A percentile compares a stretch with the other conserved stretches of the same genome.
Evolutionary conservation across 2,888 invertebrate genomes (phyloP).

Genomic region (Drosophila mulleri): DNA sequence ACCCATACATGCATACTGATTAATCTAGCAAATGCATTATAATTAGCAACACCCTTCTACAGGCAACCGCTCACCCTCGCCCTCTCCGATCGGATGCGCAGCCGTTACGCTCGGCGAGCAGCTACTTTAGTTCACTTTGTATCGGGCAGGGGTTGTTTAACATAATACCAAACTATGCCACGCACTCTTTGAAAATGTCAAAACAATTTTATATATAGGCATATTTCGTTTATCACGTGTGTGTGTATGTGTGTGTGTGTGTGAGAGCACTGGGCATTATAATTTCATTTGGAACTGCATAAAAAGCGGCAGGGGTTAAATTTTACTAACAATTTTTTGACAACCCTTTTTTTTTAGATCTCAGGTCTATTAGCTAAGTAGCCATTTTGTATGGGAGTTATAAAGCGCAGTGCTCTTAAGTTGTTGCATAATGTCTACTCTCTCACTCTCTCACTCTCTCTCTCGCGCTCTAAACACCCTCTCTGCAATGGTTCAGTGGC

Average conservation of each 20-base stretch:
- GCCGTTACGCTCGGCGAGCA: constrained; percentile 62
- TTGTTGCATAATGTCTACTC: constrained; percentile 68
- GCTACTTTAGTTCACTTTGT: constrained; percentile 21
- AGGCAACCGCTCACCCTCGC: constrained; percentile 13
- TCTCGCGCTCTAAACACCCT: constrained; percentile 39
- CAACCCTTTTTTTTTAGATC: constrained; percentile 69
- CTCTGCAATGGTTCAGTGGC: constrained; percentile 49
- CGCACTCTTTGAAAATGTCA: constrained; percentile 79
- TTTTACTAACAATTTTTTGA: constrained; percentile 27
- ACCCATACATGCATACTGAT: constrained; percentile 48
- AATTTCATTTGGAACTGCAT: constrained; percentile 70
- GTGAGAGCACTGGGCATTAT: constrained; percentile 56
- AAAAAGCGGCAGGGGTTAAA: constrained; percentile 75
- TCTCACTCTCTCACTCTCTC: constrained; percentile 1
- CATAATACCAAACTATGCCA: constrained; percentile 54
- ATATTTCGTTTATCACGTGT: constrained; percentile 25
- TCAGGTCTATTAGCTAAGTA: constrained; percentile 71
- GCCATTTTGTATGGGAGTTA: constrained; percentile 80
- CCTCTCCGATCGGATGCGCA: constrained; percentile 39
- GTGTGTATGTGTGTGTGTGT: constrained; percentile 23
- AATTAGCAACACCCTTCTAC: constrained; percentile 70
- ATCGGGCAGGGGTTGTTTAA: constrained; percentile 58
- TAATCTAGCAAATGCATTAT: constrained; percentile 68
- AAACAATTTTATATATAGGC: constrained; percentile 70
- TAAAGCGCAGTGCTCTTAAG: constrained; percentile 23